These are phyloP conservation scores for Chromoteleia sp. DNA, from an alignment of 2,888 invertebrate species.

Conservation along the genomic window DNA sequence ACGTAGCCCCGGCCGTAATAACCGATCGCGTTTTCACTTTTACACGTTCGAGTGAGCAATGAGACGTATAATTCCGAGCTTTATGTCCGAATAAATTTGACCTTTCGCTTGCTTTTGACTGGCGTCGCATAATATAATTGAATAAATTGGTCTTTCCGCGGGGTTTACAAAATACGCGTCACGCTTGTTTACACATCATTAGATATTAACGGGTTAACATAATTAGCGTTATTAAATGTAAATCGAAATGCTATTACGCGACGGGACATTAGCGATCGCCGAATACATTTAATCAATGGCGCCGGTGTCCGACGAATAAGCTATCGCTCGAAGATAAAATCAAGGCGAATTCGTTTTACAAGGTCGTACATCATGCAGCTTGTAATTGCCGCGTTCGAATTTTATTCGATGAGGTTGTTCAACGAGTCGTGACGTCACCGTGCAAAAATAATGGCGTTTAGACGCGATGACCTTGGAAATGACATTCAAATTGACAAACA, in stretches of 20 bases:
- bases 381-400: slow-evolving; percentile 22
- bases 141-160: slow-evolving; percentile 31
- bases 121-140: slow-evolving; percentile 39
- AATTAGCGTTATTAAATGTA: slow-evolving; percentile 46
- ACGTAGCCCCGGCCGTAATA: slow-evolving; percentile 25
- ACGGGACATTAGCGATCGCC: slow-evolving; percentile 6
- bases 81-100: slow-evolving; percentile 56
- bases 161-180: slow-evolving; percentile 17
- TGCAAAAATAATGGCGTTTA: background rate
- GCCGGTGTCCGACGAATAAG: slow-evolving; percentile 33
- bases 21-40: slow-evolving; percentile 61
- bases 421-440: background rate
- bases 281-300: slow-evolving; percentile 47
- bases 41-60: slow-evolving; percentile 43
- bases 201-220: slow-evolving; percentile 36
- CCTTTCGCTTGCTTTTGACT: slow-evolving; percentile 44
- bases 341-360: slow-evolving; percentile 36
- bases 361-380: slow-evolving; percentile 13
- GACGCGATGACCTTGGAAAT: too few species aligned
- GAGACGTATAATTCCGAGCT: slow-evolving; percentile 49
- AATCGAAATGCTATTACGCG: slow-evolving; percentile 35
- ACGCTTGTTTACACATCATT: slow-evolving; percentile 26
- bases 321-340: slow-evolving; percentile 44
- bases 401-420: slow-evolving; percentile 1
- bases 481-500: too few species aligned